phyloP scores from a whole-genome alignment of 1,140 invertebrate species.

The Hyposmocoma kahamanoa region DNA sequence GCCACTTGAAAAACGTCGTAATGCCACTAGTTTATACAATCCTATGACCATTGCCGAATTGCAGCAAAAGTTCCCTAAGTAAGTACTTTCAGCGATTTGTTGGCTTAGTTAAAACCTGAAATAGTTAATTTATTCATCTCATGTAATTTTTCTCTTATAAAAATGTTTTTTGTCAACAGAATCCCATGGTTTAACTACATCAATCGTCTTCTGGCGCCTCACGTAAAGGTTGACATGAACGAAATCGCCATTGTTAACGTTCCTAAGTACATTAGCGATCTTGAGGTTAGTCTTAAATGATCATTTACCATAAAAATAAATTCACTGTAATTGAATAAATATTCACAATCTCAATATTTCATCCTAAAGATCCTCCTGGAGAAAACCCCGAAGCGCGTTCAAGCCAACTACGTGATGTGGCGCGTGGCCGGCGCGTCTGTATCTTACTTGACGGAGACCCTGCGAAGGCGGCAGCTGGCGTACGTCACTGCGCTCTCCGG shows the following conservation, averaged over 20 bases:
- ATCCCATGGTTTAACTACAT: constrained; percentile 89
- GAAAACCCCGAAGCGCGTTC: constrained; percentile 69
- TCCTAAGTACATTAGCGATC: constrained; percentile 81
- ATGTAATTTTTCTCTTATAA: too few species aligned
- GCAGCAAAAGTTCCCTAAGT: constrained; percentile 80
- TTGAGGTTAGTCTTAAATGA: constrained; percentile 78
- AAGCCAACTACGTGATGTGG: constrained; percentile 91
- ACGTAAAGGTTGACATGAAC: constrained; percentile 76
- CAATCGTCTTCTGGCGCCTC: constrained; percentile 80
- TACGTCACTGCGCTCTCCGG: constrained; percentile 85
- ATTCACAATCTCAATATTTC: not conserved
- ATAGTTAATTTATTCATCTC: too few species aligned
- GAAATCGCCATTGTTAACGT: constrained; percentile 89
- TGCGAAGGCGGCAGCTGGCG: constrained; percentile 81
- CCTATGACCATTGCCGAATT: constrained; percentile 88
- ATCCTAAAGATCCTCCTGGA: constrained; percentile 38
- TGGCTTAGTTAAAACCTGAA: too few species aligned
- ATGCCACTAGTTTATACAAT: constrained; percentile 93
- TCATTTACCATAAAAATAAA: too few species aligned
- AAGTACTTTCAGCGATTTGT: constrained; percentile 10
- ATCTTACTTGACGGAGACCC: constrained; percentile 83
- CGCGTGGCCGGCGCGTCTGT: constrained; percentile 82
- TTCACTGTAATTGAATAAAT: too few species aligned
- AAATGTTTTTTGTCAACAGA: constrained; percentile 42
- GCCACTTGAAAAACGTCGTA: constrained; percentile 91